A percentile compares a stretch with the other conserved stretches of the same genome.
These are phyloP conservation scores for Poeciliopsis paucimaculata DNA, from an alignment of 2,797 vertebrate species.

Conservation along the genomic window DNA sequence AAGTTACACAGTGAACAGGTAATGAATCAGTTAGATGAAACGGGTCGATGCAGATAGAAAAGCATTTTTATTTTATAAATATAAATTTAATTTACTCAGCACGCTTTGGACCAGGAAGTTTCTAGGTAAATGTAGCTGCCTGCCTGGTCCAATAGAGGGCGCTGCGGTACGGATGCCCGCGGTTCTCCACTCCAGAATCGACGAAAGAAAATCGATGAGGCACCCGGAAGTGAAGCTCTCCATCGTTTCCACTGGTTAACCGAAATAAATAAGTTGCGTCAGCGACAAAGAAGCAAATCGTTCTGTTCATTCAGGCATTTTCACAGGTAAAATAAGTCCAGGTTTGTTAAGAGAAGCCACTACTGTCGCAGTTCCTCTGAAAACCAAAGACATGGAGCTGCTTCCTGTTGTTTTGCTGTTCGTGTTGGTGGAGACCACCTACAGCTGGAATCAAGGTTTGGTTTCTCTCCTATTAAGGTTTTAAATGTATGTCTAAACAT, in stretches of 20 bases:
- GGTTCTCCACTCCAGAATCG: background rate
- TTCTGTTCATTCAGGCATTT: background rate
- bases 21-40: background rate
- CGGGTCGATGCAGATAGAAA: background rate
- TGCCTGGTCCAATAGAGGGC: background rate
- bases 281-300: background rate
- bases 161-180: background rate
- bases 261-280: background rate
- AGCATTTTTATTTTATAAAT: background rate
- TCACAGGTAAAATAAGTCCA: background rate
- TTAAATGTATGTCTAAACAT: background rate
- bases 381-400: background rate
- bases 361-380: background rate
- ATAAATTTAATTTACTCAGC: background rate
- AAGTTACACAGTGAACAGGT: background rate
- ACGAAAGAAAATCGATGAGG: background rate
- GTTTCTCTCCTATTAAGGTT: background rate
- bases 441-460: constrained; percentile 3
- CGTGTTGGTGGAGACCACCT: background rate
- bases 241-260: background rate
- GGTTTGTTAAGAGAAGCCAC: background rate
- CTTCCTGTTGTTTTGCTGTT: background rate
- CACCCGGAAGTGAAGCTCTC: background rate
- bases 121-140: background rate
- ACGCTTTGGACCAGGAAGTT: background rate